Base-by-base conservation (phyloP, 2,797 vertebrate genomes). In the Acanthurus tractus region DNA sequence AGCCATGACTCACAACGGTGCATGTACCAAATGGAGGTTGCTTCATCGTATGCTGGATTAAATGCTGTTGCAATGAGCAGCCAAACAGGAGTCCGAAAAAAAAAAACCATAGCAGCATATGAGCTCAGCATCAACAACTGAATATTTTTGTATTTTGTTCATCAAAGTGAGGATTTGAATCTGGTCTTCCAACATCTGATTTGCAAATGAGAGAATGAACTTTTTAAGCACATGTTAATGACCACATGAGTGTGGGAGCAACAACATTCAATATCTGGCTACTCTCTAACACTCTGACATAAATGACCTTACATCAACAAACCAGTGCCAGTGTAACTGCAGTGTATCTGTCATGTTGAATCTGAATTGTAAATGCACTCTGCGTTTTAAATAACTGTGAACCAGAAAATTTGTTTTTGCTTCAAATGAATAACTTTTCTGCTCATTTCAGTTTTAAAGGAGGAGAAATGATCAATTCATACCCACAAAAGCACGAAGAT, bases 161-260 rank as follows among this genome's bases (percentile, higher is more conserved):
- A 48, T 38, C 4, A 3, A 63, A 2, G 12, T 40, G 7, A 40
- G 18, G 18, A 4, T 22, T 22, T 22, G 50, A 18, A 22, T 1
- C 20, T 22, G 40, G 8, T 52, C 42, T 56, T 42, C 34, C 53
- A 48, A 55, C 22, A 63, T 64, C 42, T 15, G 5, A 62, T 48
- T 63, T 46, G 17, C 55, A 63, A 70, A 75, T 44, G 63, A 69
- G 18, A 77, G 18, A 74, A 53, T 79, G 15, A 70, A 62, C 70
- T 64, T 73, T 59, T 63, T 20, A 70, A 14, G 34, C 54, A 34
- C 10, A 22, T 20, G 15, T 65, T 63, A 84, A 74, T 55, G 53
- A 63, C 23, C 42, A 2, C 0, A 1, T 46, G n/a, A 62, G 59
- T 44, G 48, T 67, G 78, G 64, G 14, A 66, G 59, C 18, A 36